Base-by-base conservation (phyloP, 2,113 vertebrate species). In the Strix aluco region DNA sequence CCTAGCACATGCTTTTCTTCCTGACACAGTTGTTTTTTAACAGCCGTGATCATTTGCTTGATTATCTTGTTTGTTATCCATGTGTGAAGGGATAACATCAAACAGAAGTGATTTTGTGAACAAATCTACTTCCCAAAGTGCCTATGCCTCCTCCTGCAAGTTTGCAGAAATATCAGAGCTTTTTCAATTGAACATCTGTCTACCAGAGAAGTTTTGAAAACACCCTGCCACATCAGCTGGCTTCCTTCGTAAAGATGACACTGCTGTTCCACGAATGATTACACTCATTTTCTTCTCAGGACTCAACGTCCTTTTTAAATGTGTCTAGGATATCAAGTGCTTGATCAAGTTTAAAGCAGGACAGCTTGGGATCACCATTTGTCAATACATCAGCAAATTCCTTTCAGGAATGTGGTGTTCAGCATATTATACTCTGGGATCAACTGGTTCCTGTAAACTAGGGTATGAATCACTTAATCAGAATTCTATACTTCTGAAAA, bases 331-430 rank as follows among this genome's bases (percentile, higher is more conserved):
- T 66, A 90, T 46, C 52, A 65, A 94, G 54, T 63, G 38, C 63
- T 82, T 63, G 59, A 94, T 81, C 4, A 2, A 93, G 57, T 77
- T 96, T 69, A 81, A 65, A 84, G 77, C 22, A 90, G 71, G 66
- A 79, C 71, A 91, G 34, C 46, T 81, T 62, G 78, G 42, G 32
- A 77, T 88, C 61, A 34, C 85, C 65, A 21, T 86, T 80, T 91
- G 46, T 86, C 88, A 59, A 63, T 59, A 87, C 47, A 71, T 95
- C 96, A 96, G 91, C 67, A 87, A 78, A 96, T 95, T 96, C 82
- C 89, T 96, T 95, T 55, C 69, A 85, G 81, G 86, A 94, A 94
- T 78, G 46, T 90, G 61, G n/a, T 86, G 52, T 74, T 94, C 78
- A 91, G 63, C 47, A 71, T 83, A 71, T 79, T 92, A 42, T 80